Percentiles rank a stretch among this genome's conserved stretches.
These are phyloP conservation scores for Diplazon laetatorius DNA, from an alignment of 2,888 invertebrate species.

Conservation along the genomic window DNA sequence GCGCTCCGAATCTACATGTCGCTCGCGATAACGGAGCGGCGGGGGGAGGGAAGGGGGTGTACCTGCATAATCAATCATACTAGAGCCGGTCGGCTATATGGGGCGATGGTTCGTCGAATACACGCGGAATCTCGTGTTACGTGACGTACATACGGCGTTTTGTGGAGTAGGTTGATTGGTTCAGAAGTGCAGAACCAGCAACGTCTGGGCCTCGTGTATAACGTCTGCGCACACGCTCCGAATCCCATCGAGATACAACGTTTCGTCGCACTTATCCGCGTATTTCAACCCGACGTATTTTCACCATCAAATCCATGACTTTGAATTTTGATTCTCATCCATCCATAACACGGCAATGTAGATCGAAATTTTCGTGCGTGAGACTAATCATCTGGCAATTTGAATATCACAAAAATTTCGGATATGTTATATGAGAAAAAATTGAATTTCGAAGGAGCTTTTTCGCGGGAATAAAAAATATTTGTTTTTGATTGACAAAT, in stretches of 20 bases:
- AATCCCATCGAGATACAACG: slow-evolving; percentile 40
- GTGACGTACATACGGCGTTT: slow-evolving; percentile 48
- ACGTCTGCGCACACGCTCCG: slow-evolving; percentile 33
- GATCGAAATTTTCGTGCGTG: too few species aligned
- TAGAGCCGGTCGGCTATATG: slow-evolving; percentile 61
- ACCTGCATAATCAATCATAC: slow-evolving; percentile 78
- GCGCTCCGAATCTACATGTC: slow-evolving; percentile 49
- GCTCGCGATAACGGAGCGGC: slow-evolving; percentile 76
- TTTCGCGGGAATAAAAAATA: too few species aligned
- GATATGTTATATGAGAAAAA: too few species aligned
- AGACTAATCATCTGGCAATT: too few species aligned
- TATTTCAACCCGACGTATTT: neutral
- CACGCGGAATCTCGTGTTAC: slow-evolving; percentile 26
- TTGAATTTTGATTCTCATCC: neutral
- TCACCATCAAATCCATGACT: neutral
- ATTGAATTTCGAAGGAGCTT: too few species aligned
- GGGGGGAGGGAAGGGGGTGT: too few species aligned
- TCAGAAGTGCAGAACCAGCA: slow-evolving; percentile 46
- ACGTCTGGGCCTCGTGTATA: slow-evolving; percentile 20
- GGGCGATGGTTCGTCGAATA: slow-evolving; percentile 37
- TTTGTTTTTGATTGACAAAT: too few species aligned
- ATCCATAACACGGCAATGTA: too few species aligned
- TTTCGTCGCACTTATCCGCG: slow-evolving; percentile 21
- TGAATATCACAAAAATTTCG: too few species aligned
- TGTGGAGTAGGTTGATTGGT: slow-evolving; percentile 30